Evolutionary conservation across 2,888 invertebrate species (phyloP).

Genomic region (Dioctria rufipes): DNA sequence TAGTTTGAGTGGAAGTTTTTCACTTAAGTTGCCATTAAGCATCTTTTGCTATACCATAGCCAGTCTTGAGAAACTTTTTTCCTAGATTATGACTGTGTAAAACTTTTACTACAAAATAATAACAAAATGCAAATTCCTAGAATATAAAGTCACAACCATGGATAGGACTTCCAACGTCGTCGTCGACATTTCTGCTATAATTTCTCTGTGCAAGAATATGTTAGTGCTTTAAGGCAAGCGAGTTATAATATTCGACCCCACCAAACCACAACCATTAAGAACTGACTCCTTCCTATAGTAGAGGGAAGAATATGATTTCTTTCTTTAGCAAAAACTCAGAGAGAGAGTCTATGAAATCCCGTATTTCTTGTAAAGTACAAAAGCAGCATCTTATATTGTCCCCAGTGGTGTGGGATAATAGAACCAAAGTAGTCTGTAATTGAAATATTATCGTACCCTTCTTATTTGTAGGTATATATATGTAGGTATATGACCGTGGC

Average conservation of each 20-base stretch:
- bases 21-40: slow-evolving; percentile 57
- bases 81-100: slow-evolving; percentile 54
- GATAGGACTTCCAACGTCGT: not conserved
- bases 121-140: slow-evolving; percentile 57
- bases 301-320: slow-evolving; percentile 24
- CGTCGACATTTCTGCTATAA: slow-evolving; percentile 1
- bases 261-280: slow-evolving; percentile 16
- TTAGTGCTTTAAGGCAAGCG: slow-evolving; percentile 15
- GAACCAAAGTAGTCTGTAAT: slow-evolving; percentile 46
- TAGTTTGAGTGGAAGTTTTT: slow-evolving; percentile 13
- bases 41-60: slow-evolving; percentile 3
- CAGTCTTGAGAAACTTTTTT: slow-evolving; percentile 40
- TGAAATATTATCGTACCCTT: slow-evolving; percentile 48
- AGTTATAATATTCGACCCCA: slow-evolving; percentile 6
- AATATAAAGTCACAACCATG: slow-evolving; percentile 42
- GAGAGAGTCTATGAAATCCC: slow-evolving; percentile 4
- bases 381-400: not conserved
- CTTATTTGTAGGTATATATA: not conserved
- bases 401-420: slow-evolving; percentile 30
- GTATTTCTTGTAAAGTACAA: not conserved
- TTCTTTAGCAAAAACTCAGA: slow-evolving; percentile 14
- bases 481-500: not conserved
- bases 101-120: slow-evolving; percentile 59
- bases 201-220: not conserved
- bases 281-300: not conserved